Evolutionary conservation across 2,888 invertebrate genomes (phyloP).

Genomic region (Hypsopygia costalis): DNA sequence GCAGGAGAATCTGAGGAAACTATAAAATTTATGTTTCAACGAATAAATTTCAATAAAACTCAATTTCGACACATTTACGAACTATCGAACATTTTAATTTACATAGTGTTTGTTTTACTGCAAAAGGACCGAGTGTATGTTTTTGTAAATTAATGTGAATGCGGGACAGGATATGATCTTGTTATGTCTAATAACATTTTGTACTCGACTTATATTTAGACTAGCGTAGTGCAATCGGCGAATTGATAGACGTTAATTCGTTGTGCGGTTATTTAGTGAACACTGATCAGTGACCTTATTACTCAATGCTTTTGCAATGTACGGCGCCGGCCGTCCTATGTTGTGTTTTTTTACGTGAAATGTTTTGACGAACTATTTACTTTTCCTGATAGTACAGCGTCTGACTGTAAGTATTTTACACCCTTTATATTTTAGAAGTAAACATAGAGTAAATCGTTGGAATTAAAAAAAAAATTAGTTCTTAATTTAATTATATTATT

Average conservation of each 20-base stretch:
- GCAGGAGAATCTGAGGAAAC: slow-evolving; percentile 23
- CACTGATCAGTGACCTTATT: slow-evolving; percentile 14
- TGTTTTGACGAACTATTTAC: slow-evolving; percentile 22
- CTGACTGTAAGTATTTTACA: slow-evolving; percentile 20
- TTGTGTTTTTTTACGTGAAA: slow-evolving; percentile 15
- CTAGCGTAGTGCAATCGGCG: slow-evolving; percentile 21
- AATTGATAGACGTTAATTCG: slow-evolving; percentile 11
- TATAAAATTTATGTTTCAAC: slow-evolving; percentile 41
- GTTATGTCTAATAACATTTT: slow-evolving; percentile 12
- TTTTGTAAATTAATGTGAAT: too few species aligned
- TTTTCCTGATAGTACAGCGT: slow-evolving; percentile 7
- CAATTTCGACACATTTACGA: slow-evolving; percentile 18
- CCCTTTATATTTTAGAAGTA: not conserved
- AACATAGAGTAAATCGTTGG: too few species aligned
- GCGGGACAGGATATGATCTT: not conserved
- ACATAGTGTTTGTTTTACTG: slow-evolving; percentile 9
- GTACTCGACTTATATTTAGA: slow-evolving; percentile 31
- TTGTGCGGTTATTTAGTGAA: slow-evolving; percentile 9
- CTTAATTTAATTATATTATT: slow-evolving; percentile 7
- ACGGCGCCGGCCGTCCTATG: slow-evolving; percentile 19
- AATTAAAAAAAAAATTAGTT: not conserved
- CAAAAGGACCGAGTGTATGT: slow-evolving; percentile 18
- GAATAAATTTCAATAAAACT: slow-evolving; percentile 32
- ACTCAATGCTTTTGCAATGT: slow-evolving; percentile 18
- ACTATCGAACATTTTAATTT: slow-evolving; percentile 12